phyloP scores from a whole-genome alignment of 2,888 invertebrate genomes.

The Pterostichus madidus region DNA sequence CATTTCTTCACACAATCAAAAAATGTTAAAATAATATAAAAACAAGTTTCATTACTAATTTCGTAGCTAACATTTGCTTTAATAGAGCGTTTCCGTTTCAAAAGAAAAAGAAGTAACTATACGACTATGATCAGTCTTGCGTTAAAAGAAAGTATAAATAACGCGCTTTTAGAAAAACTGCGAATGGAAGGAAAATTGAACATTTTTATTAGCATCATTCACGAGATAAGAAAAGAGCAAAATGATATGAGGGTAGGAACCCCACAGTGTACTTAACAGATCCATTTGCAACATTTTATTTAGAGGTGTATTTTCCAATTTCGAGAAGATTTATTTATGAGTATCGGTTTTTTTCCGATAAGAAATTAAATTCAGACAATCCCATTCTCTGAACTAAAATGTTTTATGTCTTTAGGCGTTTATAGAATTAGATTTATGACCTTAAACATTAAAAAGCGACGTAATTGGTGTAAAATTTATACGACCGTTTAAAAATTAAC shows the following conservation, averaged over 20 bases:
- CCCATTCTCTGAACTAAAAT: background rate
- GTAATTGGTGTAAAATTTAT: constrained; percentile 42
- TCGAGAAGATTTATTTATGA: background rate
- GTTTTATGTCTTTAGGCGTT: background rate
- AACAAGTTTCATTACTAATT: too few species aligned
- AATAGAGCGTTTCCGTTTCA: background rate
- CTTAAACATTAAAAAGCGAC: constrained; percentile 4
- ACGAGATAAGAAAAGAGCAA: constrained; percentile 4
- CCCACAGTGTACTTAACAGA: constrained; percentile 8
- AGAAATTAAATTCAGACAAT: constrained; percentile 3
- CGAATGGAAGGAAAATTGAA: background rate
- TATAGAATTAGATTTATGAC: background rate
- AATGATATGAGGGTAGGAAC: constrained; percentile 26
- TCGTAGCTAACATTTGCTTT: background rate
- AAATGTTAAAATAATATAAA: background rate
- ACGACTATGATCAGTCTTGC: background rate
- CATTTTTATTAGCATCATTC: constrained; percentile 1
- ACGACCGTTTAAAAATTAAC: constrained; percentile 32
- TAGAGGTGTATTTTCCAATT: constrained; percentile 18
- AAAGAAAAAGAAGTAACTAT: background rate
- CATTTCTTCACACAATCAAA: background rate
- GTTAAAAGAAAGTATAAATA: constrained; percentile 20
- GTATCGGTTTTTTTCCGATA: background rate
- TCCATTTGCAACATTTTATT: constrained; percentile 21
- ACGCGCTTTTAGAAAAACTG: constrained; percentile 14